phyloP scores from a whole-genome alignment of 2,113 vertebrate species.

The Physeter macrocephalus region DNA sequence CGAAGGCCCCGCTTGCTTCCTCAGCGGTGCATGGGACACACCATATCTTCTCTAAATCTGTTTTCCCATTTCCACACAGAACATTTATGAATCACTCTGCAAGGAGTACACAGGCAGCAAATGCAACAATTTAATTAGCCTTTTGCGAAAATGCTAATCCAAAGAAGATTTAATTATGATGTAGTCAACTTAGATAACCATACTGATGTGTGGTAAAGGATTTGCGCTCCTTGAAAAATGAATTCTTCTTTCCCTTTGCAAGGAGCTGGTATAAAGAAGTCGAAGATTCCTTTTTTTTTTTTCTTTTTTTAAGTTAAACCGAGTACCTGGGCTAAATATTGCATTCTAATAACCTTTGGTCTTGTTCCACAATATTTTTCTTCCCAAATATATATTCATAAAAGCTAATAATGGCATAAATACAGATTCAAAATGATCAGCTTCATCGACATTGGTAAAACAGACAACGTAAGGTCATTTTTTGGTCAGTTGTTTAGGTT shows the following conservation, averaged over 20 bases:
- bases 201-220: slow-evolving; percentile 13
- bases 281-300: not conserved
- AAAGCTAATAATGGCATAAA: not conserved
- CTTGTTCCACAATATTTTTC: not conserved
- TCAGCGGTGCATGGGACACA: not conserved
- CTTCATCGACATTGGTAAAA: not conserved
- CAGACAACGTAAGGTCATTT: not conserved
- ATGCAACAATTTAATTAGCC: not conserved
- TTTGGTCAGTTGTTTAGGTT: not conserved
- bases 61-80: not conserved
- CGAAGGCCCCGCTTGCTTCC: not conserved
- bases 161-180: slow-evolving; percentile 26
- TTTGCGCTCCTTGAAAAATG: slow-evolving; percentile 27
- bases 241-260: slow-evolving; percentile 4
- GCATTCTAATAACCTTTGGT: slow-evolving; percentile 23
- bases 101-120: not conserved
- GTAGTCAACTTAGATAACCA: not conserved
- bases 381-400: not conserved
- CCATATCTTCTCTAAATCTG: not conserved
- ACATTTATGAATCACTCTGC: not conserved
- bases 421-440: slow-evolving; percentile 24
- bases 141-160: not conserved
- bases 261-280: not conserved
- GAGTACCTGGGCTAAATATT: not conserved
- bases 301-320: not conserved